A percentile compares a stretch with the other conserved stretches of the same genome.
Conservation (phyloP, 2,113 vertebrate species). For the Pseudorasbora parva region DNA sequence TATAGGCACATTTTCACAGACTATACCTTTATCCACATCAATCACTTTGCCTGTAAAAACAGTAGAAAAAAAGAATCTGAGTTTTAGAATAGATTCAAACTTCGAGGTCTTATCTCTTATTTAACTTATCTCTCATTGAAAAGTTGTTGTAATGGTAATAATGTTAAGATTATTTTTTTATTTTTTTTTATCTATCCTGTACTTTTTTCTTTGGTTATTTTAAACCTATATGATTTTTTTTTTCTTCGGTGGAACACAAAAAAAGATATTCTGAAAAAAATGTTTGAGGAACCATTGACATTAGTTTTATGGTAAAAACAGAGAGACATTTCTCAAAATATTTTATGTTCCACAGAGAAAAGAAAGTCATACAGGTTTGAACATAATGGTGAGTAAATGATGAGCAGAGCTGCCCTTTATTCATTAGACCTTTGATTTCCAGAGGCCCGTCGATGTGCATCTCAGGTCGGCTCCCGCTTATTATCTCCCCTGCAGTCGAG, state of each 20-base stretch:
- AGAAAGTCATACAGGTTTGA: not conserved
- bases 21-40: slow-evolving; percentile 95
- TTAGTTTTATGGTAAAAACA: too few relatives aligned
- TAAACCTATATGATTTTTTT: too few relatives aligned
- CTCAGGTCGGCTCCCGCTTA: slow-evolving; percentile 72
- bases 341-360: not conserved
- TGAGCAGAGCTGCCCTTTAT: not conserved
- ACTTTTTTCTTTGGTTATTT: too few relatives aligned
- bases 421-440: slow-evolving; percentile 88
- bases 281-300: too few relatives aligned
- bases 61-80: slow-evolving; percentile 39
- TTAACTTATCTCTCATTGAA: not conserved
- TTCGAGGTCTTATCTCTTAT: too few relatives aligned
- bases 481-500: slow-evolving; percentile 67
- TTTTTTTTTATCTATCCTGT: too few relatives aligned
- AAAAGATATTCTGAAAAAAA: too few relatives aligned
- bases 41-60: slow-evolving; percentile 86
- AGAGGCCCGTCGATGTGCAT: slow-evolving; percentile 82
- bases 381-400: not conserved
- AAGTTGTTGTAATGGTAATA: not conserved
- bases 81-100: not conserved
- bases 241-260: too few relatives aligned
- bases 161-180: too few relatives aligned
- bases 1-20: slow-evolving; percentile 96
- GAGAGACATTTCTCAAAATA: too few relatives aligned